Conservation (phyloP, 2,113 vertebrate genomes). For the Girardinichthys multiradiatus region DNA sequence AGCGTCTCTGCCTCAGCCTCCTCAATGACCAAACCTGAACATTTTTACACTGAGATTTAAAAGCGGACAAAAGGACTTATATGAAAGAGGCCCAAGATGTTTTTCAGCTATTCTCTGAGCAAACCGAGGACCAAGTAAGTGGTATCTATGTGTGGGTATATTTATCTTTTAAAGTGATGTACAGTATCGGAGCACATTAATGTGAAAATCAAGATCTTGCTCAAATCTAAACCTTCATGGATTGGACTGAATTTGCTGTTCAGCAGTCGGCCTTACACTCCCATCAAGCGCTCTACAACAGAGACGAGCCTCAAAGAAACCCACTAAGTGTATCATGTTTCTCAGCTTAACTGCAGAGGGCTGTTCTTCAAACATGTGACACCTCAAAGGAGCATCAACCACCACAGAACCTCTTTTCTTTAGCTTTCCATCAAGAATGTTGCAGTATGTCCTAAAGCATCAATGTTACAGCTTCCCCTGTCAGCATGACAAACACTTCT, state of each 20-base stretch:
- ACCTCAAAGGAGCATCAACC: conserved; percentile 36
- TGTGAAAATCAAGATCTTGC: conserved; percentile 54
- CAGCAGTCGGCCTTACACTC: conserved; percentile 18
- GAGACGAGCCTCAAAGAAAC: conserved; percentile 35
- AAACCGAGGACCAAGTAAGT: conserved; percentile 74
- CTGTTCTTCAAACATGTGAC: conserved; percentile 24
- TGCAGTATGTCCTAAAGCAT: neutral
- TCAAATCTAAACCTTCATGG: conserved; percentile 22
- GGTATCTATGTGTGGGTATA: conserved; percentile 51
- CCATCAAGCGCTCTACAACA: conserved; percentile 2
- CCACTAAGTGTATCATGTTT: neutral
- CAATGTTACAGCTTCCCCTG: conserved; percentile 4
- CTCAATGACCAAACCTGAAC: conserved; percentile 76
- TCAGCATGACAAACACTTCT: conserved; percentile 58
- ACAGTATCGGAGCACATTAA: conserved; percentile 49
- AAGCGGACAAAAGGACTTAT: conserved; percentile 23
- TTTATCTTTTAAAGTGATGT: conserved; percentile 66
- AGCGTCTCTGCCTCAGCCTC: conserved; percentile 35
- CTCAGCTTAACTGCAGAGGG: conserved; percentile 29
- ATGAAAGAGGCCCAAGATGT: conserved; percentile 21
- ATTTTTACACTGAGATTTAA: conserved; percentile 65
- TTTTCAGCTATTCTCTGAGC: conserved; percentile 56
- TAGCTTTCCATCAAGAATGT: conserved; percentile 2
- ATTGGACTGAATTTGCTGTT: conserved; percentile 41
- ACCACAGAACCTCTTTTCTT: conserved; percentile 45